Conservation (phyloP, 1,140 invertebrate genomes). For the Zaprionus inermis region DNA sequence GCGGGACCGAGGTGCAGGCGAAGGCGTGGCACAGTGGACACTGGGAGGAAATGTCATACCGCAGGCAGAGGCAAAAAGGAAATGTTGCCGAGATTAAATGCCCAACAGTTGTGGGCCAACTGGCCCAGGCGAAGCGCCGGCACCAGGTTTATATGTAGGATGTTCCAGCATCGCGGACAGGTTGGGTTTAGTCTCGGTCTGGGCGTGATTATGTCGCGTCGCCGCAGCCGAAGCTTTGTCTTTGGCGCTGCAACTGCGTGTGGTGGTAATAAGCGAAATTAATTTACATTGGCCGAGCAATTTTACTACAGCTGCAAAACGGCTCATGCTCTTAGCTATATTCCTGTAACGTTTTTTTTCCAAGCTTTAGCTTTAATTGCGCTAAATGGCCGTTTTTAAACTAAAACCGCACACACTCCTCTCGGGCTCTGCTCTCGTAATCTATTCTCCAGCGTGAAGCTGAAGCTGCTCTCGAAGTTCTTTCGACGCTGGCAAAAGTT, state of each 20-base stretch:
- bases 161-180: conserved; percentile 54
- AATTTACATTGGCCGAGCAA: conserved; percentile 66
- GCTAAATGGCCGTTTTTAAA: conserved; percentile 28
- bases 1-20: neutral
- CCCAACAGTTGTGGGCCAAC: conserved; percentile 36
- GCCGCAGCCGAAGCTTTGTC: conserved; percentile 53
- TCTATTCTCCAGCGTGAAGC: neutral
- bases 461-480: neutral
- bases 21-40: conserved; percentile 25
- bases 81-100: conserved; percentile 78
- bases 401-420: neutral
- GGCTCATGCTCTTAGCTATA: conserved; percentile 10
- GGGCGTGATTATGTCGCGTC: conserved; percentile 59
- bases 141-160: neutral
- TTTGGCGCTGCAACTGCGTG: conserved; percentile 46
- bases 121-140: neutral
- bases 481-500: conserved; percentile 11
- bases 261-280: conserved; percentile 67
- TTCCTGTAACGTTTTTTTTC: neutral
- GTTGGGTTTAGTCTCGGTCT: conserved; percentile 49
- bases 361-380: conserved; percentile 42
- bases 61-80: conserved; percentile 68
- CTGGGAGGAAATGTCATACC: conserved; percentile 75
- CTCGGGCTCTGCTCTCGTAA: neutral
- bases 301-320: conserved; percentile 25